A percentile compares a stretch with the other conserved stretches of the same genome.
These are phyloP conservation scores for Diuraphis noxia DNA, from an alignment of 1,140 invertebrate genomes.

Conservation along the genomic window DNA sequence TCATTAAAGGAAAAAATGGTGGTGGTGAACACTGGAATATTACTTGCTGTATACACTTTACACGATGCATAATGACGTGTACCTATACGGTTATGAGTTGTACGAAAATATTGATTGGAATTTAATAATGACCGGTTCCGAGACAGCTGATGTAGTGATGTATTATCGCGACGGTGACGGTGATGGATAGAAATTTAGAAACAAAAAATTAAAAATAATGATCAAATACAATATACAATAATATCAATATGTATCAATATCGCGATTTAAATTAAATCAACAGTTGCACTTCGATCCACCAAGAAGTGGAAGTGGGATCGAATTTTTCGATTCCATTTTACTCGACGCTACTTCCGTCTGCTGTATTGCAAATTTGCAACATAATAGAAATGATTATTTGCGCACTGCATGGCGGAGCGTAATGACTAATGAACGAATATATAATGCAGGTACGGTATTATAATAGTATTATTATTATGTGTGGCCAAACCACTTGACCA, in stretches of 20 bases:
- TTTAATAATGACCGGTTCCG: background rate
- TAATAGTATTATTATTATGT: background rate
- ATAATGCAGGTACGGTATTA: background rate
- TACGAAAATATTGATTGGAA: background rate
- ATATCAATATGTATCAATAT: background rate
- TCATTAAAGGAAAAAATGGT: background rate
- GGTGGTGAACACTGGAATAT: background rate
- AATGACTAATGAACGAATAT: background rate
- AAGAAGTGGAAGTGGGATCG: background rate
- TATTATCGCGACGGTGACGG: background rate
- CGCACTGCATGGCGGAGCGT: background rate
- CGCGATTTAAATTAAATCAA: background rate
- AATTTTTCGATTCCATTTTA: background rate
- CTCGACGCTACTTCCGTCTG: background rate
- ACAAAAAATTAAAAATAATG: background rate
- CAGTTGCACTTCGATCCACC: background rate
- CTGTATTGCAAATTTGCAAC: too few species aligned
- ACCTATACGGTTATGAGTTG: background rate
- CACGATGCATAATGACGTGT: background rate
- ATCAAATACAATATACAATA: background rate
- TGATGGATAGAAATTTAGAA: slow-evolving; percentile 18
- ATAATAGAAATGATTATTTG: background rate
- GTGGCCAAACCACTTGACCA: background rate
- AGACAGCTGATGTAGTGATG: background rate
- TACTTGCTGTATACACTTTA: background rate